Percentiles rank a stretch among this genome's conserved stretches.
phyloP scores from a whole-genome alignment of 2,113 vertebrate species.

The Hydrolagus affinis region DNA sequence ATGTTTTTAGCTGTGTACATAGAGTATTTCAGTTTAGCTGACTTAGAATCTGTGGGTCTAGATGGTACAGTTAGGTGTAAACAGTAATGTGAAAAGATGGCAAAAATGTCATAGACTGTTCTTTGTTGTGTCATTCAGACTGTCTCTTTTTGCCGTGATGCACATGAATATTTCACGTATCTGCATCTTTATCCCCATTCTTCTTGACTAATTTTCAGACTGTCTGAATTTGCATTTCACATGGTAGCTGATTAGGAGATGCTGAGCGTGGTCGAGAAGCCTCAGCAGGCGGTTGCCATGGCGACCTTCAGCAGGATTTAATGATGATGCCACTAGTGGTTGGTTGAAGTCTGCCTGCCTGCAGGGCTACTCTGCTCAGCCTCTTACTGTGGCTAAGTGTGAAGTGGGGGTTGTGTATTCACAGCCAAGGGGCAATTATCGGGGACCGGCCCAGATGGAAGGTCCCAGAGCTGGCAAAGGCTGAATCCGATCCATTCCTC shows the following conservation, averaged over 20 bases:
- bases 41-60: constrained; percentile 55
- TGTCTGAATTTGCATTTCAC: constrained; percentile 97
- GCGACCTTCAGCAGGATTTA: constrained; percentile 85
- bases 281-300: constrained; percentile 93
- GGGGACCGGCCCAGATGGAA: constrained; percentile 61
- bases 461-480: constrained; percentile 50
- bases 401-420: constrained; percentile 58
- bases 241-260: constrained; percentile 83
- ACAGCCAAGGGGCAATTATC: constrained; percentile 67
- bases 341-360: constrained; percentile 77
- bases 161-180: constrained; percentile 99
- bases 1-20: constrained; percentile 20
- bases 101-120: constrained; percentile 80
- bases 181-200: constrained; percentile 85
- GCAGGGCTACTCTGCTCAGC: constrained; percentile 63
- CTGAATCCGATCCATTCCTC: constrained; percentile 32
- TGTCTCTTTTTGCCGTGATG: constrained; percentile 72
- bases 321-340: constrained; percentile 85
- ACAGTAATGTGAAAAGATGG: constrained; percentile 77
- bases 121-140: constrained; percentile 99
- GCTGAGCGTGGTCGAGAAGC: constrained; percentile 68
- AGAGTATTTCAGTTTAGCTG: constrained; percentile 38
- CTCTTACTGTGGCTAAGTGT: constrained; percentile 65
- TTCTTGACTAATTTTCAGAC: constrained; percentile 97
- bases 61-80: constrained; percentile 79